Evolutionary conservation across 2,113 vertebrate species (phyloP).

Genomic region (Gobiocypris rarus): DNA sequence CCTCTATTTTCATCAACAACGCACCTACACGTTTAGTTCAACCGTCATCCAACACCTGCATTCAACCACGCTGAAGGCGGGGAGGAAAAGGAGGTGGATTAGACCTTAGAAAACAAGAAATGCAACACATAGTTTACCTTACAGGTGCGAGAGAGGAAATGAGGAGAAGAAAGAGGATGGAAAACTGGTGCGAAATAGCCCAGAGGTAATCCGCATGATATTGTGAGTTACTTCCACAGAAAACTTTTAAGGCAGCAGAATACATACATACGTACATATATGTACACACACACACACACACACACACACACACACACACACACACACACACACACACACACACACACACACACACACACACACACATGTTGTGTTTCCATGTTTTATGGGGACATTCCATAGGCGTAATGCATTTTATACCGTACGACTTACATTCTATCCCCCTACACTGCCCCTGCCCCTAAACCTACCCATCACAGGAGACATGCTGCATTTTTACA

Average conservation of each 20-base stretch:
- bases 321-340: too few relatives aligned
- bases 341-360: too few relatives aligned
- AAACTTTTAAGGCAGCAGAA: not conserved
- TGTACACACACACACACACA: too few relatives aligned
- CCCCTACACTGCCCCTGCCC: too few relatives aligned
- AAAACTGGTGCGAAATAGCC: not conserved
- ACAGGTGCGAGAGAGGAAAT: slow-evolving; percentile 53
- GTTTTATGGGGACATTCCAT: too few relatives aligned
- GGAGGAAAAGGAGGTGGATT: slow-evolving; percentile 17
- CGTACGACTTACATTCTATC: too few relatives aligned
- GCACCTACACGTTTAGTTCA: slow-evolving; percentile 27
- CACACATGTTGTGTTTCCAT: too few relatives aligned
- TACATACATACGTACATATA: too few relatives aligned
- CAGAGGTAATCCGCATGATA: not conserved
- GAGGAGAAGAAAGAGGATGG: not conserved
- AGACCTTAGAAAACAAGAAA: not conserved
- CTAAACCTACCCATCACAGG: too few relatives aligned
- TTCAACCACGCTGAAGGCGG: slow-evolving; percentile 17
- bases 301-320: too few relatives aligned
- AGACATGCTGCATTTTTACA: too few relatives aligned
- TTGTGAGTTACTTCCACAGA: not conserved
- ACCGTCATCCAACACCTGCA: slow-evolving; percentile 46
- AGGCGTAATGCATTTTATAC: too few relatives aligned
- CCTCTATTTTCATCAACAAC: slow-evolving; percentile 48
- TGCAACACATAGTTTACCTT: slow-evolving; percentile 40